Conservation (phyloP, 2,113 vertebrate genomes). For the Actenoides hombroni region DNA sequence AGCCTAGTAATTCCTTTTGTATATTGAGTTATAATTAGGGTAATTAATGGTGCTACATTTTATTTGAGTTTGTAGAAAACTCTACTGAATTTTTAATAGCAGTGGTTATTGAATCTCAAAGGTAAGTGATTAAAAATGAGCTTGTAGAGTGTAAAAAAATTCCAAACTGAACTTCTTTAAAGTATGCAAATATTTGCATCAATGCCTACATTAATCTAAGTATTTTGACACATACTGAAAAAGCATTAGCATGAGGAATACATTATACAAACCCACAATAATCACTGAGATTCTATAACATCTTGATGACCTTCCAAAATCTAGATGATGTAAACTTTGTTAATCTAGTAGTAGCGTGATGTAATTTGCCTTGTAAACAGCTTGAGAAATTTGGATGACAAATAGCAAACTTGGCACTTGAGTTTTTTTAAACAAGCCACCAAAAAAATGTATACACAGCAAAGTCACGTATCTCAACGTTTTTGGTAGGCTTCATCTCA, state of each 20-base stretch:
- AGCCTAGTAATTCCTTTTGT: background rate
- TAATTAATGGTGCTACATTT: background rate
- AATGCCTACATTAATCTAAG: background rate
- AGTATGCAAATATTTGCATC: background rate
- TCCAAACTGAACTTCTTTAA: background rate
- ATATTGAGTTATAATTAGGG: background rate
- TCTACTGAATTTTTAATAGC: background rate
- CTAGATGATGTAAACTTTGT: slow-evolving; percentile 28
- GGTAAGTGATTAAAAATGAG: background rate
- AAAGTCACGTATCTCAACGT: background rate
- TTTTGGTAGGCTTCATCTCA: background rate
- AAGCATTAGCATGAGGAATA: slow-evolving; percentile 8
- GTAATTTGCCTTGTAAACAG: slow-evolving; percentile 38
- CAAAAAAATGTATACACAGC: background rate
- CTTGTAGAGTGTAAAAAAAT: background rate
- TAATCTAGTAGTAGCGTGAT: slow-evolving; percentile 8
- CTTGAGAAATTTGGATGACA: slow-evolving; percentile 7
- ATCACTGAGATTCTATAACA: slow-evolving; percentile 1
- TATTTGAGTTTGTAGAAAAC: background rate
- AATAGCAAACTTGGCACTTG: background rate
- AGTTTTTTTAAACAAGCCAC: slow-evolving; percentile 31
- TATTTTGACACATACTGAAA: slow-evolving; percentile 19
- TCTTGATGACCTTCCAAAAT: slow-evolving; percentile 52
- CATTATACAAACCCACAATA: background rate
- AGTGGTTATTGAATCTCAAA: background rate